phyloP scores from a whole-genome alignment of 2,888 invertebrate genomes.

The Euphydryas editha region DNA sequence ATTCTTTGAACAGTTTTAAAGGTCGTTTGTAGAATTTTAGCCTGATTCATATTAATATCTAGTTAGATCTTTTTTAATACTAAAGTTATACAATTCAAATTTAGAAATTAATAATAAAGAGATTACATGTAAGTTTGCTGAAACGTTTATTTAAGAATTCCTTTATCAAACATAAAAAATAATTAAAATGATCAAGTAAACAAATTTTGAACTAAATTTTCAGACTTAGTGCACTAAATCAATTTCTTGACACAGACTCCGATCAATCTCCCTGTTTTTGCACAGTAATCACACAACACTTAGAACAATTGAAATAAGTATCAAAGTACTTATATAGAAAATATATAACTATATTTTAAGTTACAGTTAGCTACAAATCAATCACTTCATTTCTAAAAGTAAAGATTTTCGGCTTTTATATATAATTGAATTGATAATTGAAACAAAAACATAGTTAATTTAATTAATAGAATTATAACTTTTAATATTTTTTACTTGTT shows the following conservation, averaged over 20 bases:
- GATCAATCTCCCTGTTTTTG: background rate
- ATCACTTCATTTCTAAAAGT: background rate
- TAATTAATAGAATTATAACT: no score
- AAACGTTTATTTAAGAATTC: background rate
- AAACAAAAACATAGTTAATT: no score
- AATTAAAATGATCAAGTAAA: no score
- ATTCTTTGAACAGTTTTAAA: slow-evolving; percentile 1
- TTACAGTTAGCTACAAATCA: background rate
- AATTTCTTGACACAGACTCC: background rate
- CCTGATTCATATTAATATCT: background rate
- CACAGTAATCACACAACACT: background rate
- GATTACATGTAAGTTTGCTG: background rate
- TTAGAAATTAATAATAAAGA: background rate
- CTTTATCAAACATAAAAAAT: no score
- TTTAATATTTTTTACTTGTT: no score
- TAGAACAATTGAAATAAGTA: background rate
- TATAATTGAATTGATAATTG: no score
- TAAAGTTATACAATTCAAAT: no score
- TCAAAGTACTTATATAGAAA: background rate
- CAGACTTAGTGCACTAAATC: background rate
- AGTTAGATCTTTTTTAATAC: background rate
- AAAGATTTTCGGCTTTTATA: background rate
- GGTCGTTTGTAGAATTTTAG: background rate
- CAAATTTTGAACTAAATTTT: background rate
- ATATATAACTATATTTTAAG: background rate